A percentile compares a stretch with the other conserved stretches of the same genome.
Evolutionary conservation across 2,113 vertebrate species (phyloP).

Genomic region (Pyrgilauda ruficollis): DNA sequence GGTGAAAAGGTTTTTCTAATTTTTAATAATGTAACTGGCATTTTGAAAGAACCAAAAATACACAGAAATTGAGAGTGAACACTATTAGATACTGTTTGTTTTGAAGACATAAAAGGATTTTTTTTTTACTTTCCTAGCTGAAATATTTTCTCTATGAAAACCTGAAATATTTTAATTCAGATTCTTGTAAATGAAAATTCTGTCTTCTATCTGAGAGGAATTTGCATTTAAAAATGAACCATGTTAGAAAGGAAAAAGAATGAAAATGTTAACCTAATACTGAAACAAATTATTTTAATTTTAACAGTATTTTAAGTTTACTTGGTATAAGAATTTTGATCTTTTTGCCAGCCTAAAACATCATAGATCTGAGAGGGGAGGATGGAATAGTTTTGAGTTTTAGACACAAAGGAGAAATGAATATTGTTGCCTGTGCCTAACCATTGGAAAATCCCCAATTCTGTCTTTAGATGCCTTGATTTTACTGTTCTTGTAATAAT

Average conservation of each 20-base stretch:
- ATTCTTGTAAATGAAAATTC: not conserved
- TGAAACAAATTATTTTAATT: not conserved
- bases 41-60: not conserved
- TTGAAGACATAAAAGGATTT: not conserved
- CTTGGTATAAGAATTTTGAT: not conserved
- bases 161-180: not conserved
- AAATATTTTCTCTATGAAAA: not conserved
- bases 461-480: not conserved
- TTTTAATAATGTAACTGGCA: not conserved
- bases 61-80: not conserved
- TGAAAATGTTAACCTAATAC: not conserved
- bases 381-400: not conserved
- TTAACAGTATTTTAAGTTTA: not conserved
- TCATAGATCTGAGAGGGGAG: not conserved
- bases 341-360: not conserved
- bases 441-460: not conserved
- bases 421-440: not conserved
- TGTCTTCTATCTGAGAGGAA: not conserved
- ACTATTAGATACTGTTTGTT: not conserved
- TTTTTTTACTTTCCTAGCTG: not conserved
- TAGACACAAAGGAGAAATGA: not conserved
- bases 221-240: not conserved
- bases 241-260: not conserved
- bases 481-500: not conserved
- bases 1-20: not conserved